A percentile compares a stretch with the other conserved stretches of the same genome.
Evolutionary conservation across 2,888 invertebrate genomes (phyloP).

Genomic region (Rugalucina vietnamica): DNA sequence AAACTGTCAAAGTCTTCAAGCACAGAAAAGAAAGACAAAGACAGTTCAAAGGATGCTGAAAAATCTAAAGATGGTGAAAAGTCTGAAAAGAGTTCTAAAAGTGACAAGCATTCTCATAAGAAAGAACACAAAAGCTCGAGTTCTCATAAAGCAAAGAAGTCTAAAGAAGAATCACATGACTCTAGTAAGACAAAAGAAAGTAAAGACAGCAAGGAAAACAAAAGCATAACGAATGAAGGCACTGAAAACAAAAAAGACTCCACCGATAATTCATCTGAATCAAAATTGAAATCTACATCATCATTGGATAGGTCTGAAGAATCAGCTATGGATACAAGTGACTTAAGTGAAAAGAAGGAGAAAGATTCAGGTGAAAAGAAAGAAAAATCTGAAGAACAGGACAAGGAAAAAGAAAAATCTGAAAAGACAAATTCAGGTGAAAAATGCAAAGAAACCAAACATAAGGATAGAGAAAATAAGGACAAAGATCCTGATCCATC

Average conservation of each 20-base stretch:
- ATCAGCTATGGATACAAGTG: neutral
- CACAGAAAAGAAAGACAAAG: conserved; percentile 44
- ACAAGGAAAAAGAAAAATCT: conserved; percentile 28
- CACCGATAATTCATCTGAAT: conserved; percentile 26
- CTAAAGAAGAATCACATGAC: conserved; percentile 40
- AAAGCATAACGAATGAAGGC: conserved; percentile 57
- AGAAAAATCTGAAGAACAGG: neutral
- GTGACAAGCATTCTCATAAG: conserved; percentile 48
- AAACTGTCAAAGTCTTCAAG: conserved; percentile 47
- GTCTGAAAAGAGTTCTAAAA: conserved; percentile 38
- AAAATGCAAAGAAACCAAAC: conserved; percentile 62
- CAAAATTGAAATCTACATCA: neutral
- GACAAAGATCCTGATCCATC: conserved; percentile 60
- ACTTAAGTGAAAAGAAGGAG: conserved; percentile 11
- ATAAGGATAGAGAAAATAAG: conserved; percentile 59
- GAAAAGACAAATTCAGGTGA: conserved; percentile 30
- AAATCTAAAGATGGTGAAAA: conserved; percentile 13
- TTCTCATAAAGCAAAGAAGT: conserved; percentile 54
- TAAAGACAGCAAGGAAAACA: conserved; percentile 62
- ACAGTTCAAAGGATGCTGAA: conserved; percentile 36
- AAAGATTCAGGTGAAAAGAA: conserved; percentile 29
- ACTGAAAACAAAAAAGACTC: conserved; percentile 66
- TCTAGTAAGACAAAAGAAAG: conserved; percentile 17
- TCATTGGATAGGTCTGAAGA: conserved; percentile 6
- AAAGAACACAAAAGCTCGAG: conserved; percentile 59